A percentile compares a stretch with the other conserved stretches of the same genome.
Evolutionary conservation across 2,113 vertebrate species (phyloP).

Genomic region (Oryzias woworae): DNA sequence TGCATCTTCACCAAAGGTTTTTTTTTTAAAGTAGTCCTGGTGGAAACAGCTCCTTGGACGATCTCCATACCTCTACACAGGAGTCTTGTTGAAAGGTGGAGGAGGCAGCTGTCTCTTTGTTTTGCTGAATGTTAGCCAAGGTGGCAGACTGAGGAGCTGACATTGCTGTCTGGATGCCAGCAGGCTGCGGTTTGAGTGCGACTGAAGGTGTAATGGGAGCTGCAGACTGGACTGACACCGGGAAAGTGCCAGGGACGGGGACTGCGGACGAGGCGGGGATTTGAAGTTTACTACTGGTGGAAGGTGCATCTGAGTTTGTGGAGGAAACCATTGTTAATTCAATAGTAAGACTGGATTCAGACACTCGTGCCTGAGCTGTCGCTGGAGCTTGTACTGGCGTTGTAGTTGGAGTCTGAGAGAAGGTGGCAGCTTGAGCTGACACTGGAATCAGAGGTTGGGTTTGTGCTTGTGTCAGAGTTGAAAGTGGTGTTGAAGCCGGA

Average conservation of each 20-base stretch:
- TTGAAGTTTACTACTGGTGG: conserved; percentile 12
- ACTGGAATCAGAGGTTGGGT: conserved; percentile 27
- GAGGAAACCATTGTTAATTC: conserved; percentile 38
- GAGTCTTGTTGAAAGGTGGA: conserved; percentile 55
- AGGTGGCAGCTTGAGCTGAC: conserved; percentile 7
- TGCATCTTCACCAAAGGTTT: no score
- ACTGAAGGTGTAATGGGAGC: conserved; percentile 38
- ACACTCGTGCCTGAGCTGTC: conserved; percentile 15
- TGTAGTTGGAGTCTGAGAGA: conserved; percentile 27
- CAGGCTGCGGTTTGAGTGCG: conserved; percentile 66
- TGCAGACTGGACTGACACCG: conserved; percentile 30
- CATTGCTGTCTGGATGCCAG: conserved; percentile 70
- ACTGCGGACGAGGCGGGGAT: conserved; percentile 14
- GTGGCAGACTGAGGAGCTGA: conserved; percentile 59
- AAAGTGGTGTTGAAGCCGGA: conserved; percentile 30
- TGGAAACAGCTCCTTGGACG: conserved; percentile 1
- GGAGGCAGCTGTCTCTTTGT: conserved; percentile 42
- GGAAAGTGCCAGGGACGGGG: conserved; percentile 14
- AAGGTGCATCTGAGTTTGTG: conserved; percentile 19
- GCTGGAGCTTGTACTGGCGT: conserved; percentile 10
- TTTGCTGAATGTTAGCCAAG: conserved; percentile 72
- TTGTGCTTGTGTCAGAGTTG: conserved; percentile 31
- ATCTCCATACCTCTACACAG: conserved; percentile 60
- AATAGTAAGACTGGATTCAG: conserved; percentile 18
- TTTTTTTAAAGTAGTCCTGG: neutral